Percentiles rank a stretch among this genome's conserved stretches.
Evolutionary conservation across 2,888 invertebrate genomes (phyloP).

Genomic region (Portevinia maculata): DNA sequence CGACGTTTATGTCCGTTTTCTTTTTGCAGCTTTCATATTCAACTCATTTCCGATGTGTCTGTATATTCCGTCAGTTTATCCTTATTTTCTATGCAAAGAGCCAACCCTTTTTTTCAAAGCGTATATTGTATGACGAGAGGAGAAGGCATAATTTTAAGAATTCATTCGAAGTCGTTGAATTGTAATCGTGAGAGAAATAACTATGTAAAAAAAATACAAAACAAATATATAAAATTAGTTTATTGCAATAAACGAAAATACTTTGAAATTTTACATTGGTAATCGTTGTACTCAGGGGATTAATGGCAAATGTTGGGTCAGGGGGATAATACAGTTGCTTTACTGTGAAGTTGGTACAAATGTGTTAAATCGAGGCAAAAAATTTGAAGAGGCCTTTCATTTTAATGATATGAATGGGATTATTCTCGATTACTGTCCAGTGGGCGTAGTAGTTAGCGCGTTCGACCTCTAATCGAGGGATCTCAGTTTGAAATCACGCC

Average conservation of each 20-base stretch:
- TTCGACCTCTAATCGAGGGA: too few species aligned
- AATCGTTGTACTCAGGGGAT: too few species aligned
- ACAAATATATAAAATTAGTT: conserved; percentile 45
- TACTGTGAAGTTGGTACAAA: too few species aligned
- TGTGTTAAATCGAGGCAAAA: too few species aligned
- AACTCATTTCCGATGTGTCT: conserved; percentile 23
- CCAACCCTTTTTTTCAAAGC: conserved; percentile 43
- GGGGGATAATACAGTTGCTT: too few species aligned
- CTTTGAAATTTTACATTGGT: conserved; percentile 5
- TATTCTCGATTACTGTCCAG: too few species aligned
- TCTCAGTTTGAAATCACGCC: too few species aligned
- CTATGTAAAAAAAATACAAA: conserved; percentile 31
- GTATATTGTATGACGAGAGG: conserved; percentile 29
- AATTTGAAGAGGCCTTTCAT: too few species aligned
- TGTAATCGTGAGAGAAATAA: conserved; percentile 42
- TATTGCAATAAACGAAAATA: conserved; percentile 65
- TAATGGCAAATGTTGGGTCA: too few species aligned
- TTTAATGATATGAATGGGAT: too few species aligned
- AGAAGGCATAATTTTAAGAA: conserved; percentile 33
- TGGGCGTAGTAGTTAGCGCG: too few species aligned
- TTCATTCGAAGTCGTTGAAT: conserved; percentile 41
- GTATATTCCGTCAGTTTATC: conserved; percentile 33
- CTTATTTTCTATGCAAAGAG: conserved; percentile 27
- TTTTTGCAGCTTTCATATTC: conserved; percentile 44
- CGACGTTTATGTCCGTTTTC: conserved; percentile 43